Evolutionary conservation across 2,113 vertebrate species (phyloP).

Genomic region (Herpetotheres cachinnans): DNA sequence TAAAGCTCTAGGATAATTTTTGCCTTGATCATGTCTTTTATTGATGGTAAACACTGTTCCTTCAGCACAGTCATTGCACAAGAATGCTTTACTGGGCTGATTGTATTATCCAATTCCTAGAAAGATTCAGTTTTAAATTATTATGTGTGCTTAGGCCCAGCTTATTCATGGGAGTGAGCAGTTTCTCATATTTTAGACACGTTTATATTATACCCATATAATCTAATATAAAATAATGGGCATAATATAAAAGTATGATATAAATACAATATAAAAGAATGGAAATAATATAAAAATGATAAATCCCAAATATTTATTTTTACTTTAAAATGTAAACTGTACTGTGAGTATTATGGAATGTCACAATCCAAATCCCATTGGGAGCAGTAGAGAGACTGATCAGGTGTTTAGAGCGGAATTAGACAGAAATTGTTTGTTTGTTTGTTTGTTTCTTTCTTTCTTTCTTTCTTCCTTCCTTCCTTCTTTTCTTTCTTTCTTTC

Average conservation of each 20-base stretch:
- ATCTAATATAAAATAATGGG: not conserved
- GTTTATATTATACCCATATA: not conserved
- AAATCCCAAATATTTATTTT: not conserved
- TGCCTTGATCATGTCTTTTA: not conserved
- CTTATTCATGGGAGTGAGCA: not conserved
- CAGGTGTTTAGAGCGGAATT: not conserved
- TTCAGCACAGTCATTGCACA: not conserved
- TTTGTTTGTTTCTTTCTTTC: rapidly evolving
- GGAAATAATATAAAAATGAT: not conserved
- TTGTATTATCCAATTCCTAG: not conserved
- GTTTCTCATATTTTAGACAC: not conserved
- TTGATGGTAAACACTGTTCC: not conserved
- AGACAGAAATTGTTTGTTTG: not conserved
- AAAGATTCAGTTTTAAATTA: not conserved
- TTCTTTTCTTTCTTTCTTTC: not conserved
- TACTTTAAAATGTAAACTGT: not conserved
- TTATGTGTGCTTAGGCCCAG: not conserved
- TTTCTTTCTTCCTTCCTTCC: not conserved
- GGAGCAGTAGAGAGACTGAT: not conserved
- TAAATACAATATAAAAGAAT: not conserved
- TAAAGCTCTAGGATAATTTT: not conserved
- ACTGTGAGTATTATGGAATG: not conserved
- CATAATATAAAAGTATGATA: not conserved
- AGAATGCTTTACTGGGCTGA: not conserved
- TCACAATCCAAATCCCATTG: not conserved